Evolutionary conservation across 53 echinoderm and acorn worm genomes (phyloP), one percentile per base, ranked within the genome.

Genomic region (Hippasteria phrygiana): DNA sequence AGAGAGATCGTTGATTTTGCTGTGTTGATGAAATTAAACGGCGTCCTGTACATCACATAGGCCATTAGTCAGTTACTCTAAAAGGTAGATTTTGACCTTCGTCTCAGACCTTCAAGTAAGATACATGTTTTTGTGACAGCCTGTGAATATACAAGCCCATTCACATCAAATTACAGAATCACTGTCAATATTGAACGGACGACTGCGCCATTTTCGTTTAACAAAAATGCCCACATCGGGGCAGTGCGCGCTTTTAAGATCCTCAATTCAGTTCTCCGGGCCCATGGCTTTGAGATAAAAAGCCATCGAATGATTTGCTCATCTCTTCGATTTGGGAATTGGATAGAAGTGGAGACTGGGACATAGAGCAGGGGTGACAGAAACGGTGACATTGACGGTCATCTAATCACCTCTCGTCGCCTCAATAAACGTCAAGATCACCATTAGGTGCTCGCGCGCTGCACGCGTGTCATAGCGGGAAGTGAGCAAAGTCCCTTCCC

Each of bases 341-440:
- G 47, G 50, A 76, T 33, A 32, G 32, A 53, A 54, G 32, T 48
- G 76, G 51, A 76, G 76, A 76, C 51, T n/a, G n/a, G n/a, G n/a
- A n/a, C 51, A 48, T 53, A 17, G 34, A 50, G 54, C 31, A 32
- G 34, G 50, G 50, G 51, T 31, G 27, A 35, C 48, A 34, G 50
- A 50, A 76, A 50, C 51, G 76, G 78, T 78, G 78, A 56, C 59
- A 59, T 66, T 66, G 40, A 14, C 78, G 11, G 27, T 33, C n/a
- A 24, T 2, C 4, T 16, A 22, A n/a, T 78, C 3, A 53, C 55
- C 53, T 39, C 48, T 14, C 37, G 56, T 62, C 56, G 11, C 28
- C 14, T 55, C 78, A 59, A 78, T 78, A 35, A 41, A 62, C 4
- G 78, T 78, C 78, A 38, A 17, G 4, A 26, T 11, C 39, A 20